Conservation (phyloP, 2,888 invertebrate species). For the Conus canariensis region DNA sequence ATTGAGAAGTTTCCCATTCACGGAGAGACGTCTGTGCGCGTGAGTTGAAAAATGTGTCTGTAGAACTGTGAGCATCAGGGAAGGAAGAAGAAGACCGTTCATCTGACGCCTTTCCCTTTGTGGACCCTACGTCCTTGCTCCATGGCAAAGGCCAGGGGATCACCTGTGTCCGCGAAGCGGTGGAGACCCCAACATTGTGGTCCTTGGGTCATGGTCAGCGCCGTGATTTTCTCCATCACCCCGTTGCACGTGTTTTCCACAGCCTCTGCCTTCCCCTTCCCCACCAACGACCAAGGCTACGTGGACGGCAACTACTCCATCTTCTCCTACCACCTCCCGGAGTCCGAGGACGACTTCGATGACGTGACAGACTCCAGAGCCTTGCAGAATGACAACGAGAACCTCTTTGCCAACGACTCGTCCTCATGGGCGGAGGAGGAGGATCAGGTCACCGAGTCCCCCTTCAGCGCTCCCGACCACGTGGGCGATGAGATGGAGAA, state of each 20-base stretch:
- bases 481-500: background rate
- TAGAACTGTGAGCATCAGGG: background rate
- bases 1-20: too few relatives aligned
- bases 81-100: background rate
- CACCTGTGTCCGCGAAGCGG: background rate
- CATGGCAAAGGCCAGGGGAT: conserved; percentile 1
- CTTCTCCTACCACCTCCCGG: conserved; percentile 50
- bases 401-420: conserved; percentile 23
- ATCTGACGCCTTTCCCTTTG: background rate
- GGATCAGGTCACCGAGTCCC: conserved; percentile 11
- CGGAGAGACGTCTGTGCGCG: too few relatives aligned
- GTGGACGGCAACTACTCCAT: conserved; percentile 46
- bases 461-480: background rate
- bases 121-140: background rate
- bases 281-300: conserved; percentile 41
- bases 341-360: conserved; percentile 47
- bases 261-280: conserved; percentile 41
- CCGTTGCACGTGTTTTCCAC: background rate
- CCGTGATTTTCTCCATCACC: background rate
- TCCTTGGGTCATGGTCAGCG: background rate
- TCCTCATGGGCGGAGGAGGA: background rate
- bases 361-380: conserved; percentile 18
- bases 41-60: too few relatives aligned
- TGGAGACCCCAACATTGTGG: background rate
- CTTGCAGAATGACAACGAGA: conserved; percentile 37